Evolutionary conservation across 2,113 vertebrate genomes (phyloP), one percentile per base, ranked within the genome.

Genomic region (Canis aureus): DNA sequence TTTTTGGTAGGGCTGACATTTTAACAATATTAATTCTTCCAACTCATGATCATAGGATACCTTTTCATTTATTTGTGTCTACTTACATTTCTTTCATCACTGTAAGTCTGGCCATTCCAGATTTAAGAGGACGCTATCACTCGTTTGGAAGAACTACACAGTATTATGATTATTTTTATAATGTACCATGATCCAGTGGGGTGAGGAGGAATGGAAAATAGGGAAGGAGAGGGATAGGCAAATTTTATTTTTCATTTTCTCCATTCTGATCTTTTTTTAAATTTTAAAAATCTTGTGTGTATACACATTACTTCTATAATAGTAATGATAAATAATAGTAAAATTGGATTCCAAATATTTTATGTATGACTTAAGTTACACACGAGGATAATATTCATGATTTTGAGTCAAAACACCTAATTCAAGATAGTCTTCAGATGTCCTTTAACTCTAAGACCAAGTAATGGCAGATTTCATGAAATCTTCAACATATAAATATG

Each of bases 341-440:
- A 86, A 97, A 83, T 91, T 84, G 59, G 32, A 95, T 3, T 64
- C 29, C 22, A 88, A 81, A 79, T 32, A 29, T 78, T 74, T 89
- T 64, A 80, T 71, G 23, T 66, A 22, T 43, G n/a, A 88, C 15
- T 53, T 86, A 74, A 79, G n/a, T 97, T 95, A 73, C 11, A 82
- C 7, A 27, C 25, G 12, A 66, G 20, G 22, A 76, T 88, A 83
- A 73, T 32, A 49, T 9, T 13, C 29, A 43, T 60, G 11, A 94
- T 55, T 93, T 51, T 59, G 25, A 94, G 59, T 88, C n/a, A 66
- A 25, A 92, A 81, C 13, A 59, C 11, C 15, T 66, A 80, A 59
- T 64, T 82, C 62, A 53, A 10, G 15, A 1, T 81, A 22, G 35
- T 71, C 86, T 80, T 90, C 49, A 59, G 53, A 89, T 29, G 20